Conservation (phyloP, 1,140 invertebrate species). For the Zaprionus davidi region DNA sequence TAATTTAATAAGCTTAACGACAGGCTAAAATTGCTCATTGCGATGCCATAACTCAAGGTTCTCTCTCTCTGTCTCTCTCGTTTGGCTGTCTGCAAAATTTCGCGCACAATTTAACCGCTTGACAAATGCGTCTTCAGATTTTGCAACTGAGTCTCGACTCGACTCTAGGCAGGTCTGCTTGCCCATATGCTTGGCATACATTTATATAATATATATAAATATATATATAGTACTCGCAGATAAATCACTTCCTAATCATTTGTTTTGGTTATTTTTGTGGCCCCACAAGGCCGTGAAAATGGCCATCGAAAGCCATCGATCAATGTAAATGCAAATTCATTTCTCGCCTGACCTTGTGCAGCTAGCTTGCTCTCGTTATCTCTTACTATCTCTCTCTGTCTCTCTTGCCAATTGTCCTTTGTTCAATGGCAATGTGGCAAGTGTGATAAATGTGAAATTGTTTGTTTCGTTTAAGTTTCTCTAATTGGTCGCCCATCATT, state of each 20-base stretch:
- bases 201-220: no score
- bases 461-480: constrained; percentile 51
- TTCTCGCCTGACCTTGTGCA: constrained; percentile 51
- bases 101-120: constrained; percentile 53
- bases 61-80: neutral
- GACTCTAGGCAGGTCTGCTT: neutral
- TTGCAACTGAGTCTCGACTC: constrained; percentile 4
- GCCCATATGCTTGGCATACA: constrained; percentile 12
- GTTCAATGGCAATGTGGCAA: constrained; percentile 30
- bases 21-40: constrained; percentile 2
- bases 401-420: constrained; percentile 21
- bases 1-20: constrained; percentile 12
- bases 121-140: constrained; percentile 27
- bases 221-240: constrained; percentile 14
- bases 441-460: constrained; percentile 55
- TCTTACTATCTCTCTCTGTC: neutral
- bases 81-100: constrained; percentile 33
- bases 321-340: constrained; percentile 55
- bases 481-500: constrained; percentile 42
- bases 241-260: constrained; percentile 64
- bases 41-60: constrained; percentile 4
- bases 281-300: constrained; percentile 41
- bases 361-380: constrained; percentile 31
- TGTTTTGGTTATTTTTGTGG: constrained; percentile 55
- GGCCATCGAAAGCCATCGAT: constrained; percentile 62